These are phyloP conservation scores for Zaprionus obscuricornis DNA, from an alignment of 2,888 invertebrate genomes.

Conservation along the genomic window DNA sequence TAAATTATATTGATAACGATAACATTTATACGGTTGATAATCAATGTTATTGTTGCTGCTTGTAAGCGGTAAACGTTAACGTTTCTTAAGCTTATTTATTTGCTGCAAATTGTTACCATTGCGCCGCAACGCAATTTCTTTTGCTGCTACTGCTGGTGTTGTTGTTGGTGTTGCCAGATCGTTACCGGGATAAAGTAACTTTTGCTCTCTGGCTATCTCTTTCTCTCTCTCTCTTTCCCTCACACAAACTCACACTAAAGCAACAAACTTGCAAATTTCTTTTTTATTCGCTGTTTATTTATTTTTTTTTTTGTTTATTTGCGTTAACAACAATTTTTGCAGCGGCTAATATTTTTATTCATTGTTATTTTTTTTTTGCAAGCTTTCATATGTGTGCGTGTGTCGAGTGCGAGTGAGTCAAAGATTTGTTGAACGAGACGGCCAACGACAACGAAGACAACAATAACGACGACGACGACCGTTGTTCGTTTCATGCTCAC, in stretches of 20 bases:
- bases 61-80: constrained; percentile 22
- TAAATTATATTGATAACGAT: not conserved
- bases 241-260: constrained; percentile 8
- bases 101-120: constrained; percentile 58
- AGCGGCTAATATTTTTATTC: constrained; percentile 38
- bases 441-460: no score
- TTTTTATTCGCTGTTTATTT: no score
- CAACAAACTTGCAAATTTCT: constrained; percentile 62
- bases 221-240: constrained; percentile 3
- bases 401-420: constrained; percentile 50
- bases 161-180: constrained; percentile 74
- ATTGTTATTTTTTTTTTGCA: constrained; percentile 32
- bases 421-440: constrained; percentile 24
- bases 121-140: constrained; percentile 73
- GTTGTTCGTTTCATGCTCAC: constrained; percentile 39
- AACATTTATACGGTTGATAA: not conserved
- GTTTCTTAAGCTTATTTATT: constrained; percentile 13
- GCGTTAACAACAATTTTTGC: constrained; percentile 61
- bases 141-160: constrained; percentile 53
- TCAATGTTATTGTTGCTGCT: constrained; percentile 8
- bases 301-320: constrained; percentile 60
- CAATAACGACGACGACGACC: no score
- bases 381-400: constrained; percentile 22
- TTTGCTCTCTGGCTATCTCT: constrained; percentile 42
- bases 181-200: constrained; percentile 62